Percentiles rank a stretch among this genome's conserved stretches.
Conservation (phyloP, 2,888 invertebrate genomes). For the Mantis religiosa region DNA sequence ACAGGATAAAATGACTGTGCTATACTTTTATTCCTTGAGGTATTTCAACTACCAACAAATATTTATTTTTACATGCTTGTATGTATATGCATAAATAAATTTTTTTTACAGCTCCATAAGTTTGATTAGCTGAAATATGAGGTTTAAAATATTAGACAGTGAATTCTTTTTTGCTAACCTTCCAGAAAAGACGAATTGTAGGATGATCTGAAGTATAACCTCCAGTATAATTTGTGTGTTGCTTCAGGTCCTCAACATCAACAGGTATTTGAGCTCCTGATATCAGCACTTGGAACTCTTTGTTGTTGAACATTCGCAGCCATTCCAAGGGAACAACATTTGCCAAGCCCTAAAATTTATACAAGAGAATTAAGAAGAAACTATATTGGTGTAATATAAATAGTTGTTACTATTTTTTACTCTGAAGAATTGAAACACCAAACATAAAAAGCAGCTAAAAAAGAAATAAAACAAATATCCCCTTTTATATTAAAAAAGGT, state of each 20-base stretch:
- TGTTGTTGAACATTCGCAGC: slow-evolving; percentile 90
- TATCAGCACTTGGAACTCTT: slow-evolving; percentile 93
- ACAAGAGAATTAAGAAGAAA: neutral
- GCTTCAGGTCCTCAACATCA: slow-evolving; percentile 81
- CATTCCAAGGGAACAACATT: slow-evolving; percentile 89
- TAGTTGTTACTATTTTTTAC: too few species aligned
- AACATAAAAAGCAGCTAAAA: too few species aligned
- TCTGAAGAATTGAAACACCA: too few species aligned
- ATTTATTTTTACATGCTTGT: too few species aligned
- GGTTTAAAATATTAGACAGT: neutral
- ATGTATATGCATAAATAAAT: too few species aligned
- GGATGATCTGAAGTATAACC: slow-evolving; percentile 80
- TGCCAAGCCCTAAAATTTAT: slow-evolving; percentile 65
- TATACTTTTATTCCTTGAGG: too few species aligned
- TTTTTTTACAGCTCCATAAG: neutral
- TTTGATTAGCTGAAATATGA: neutral
- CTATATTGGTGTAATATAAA: too few species aligned
- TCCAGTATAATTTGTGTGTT: slow-evolving; percentile 85
- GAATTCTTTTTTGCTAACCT: slow-evolving; percentile 35
- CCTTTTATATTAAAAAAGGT: too few species aligned
- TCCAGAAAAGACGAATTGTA: slow-evolving; percentile 87
- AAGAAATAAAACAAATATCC: too few species aligned
- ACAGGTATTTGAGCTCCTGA: slow-evolving; percentile 94
- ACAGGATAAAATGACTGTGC: too few species aligned
- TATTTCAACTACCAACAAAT: too few species aligned